phyloP scores from a whole-genome alignment of 1,140 invertebrate species.

The Solenopsis invicta region DNA sequence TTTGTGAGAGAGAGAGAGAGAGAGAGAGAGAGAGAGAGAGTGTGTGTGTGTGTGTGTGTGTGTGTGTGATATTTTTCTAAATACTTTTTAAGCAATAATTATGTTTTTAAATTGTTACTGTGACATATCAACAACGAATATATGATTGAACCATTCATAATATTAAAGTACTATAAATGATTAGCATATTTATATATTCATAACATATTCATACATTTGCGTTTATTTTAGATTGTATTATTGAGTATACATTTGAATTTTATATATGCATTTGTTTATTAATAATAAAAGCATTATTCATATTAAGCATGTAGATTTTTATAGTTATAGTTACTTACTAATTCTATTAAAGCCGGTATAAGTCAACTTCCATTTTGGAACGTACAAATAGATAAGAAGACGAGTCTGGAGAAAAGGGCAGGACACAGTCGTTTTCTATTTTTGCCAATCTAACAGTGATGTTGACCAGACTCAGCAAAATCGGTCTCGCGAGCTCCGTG shows the following conservation, averaged over 20 bases:
- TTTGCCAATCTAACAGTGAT: constrained; percentile 57
- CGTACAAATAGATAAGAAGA: background rate
- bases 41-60: too few species aligned
- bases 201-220: background rate
- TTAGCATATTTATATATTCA: background rate
- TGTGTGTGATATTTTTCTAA: background rate
- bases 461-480: constrained; percentile 72
- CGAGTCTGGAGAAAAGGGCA: background rate
- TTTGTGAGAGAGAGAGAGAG: too few species aligned
- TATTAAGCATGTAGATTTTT: background rate
- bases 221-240: constrained; percentile 8
- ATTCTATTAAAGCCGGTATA: background rate
- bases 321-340: background rate
- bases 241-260: background rate
- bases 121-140: background rate
- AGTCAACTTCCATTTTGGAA: background rate
- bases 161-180: background rate
- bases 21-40: too few species aligned
- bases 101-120: background rate
- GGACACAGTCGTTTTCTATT: constrained; percentile 50
- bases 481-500: constrained; percentile 56
- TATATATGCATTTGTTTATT: background rate
- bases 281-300: background rate
- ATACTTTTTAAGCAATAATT: background rate
- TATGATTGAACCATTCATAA: background rate